Evolutionary conservation across 2,797 vertebrate species (phyloP).

Genomic region (Acrocephalus scirpaceus): DNA sequence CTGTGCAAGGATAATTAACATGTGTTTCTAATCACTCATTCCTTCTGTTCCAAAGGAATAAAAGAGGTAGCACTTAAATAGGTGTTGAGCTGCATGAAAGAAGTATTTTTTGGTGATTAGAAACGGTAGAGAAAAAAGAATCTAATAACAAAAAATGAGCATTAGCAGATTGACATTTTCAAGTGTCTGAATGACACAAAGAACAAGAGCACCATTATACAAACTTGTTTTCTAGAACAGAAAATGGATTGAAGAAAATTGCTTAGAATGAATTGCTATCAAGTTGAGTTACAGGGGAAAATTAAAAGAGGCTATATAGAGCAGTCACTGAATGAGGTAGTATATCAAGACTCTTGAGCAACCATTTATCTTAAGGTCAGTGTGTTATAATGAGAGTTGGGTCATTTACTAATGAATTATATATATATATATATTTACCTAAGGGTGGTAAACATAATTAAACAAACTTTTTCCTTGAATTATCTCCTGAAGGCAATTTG

Average conservation of each 20-base stretch:
- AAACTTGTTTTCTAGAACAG: conserved; percentile 15
- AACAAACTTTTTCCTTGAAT: not conserved
- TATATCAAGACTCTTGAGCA: not conserved
- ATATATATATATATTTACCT: not conserved
- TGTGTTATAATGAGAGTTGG: not conserved
- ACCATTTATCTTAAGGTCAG: not conserved
- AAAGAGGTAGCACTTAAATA: not conserved
- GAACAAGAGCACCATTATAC: conserved; percentile 28
- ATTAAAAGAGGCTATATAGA: conserved; percentile 38
- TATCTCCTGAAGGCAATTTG: not conserved
- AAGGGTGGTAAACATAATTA: not conserved
- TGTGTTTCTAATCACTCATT: conserved; percentile 4
- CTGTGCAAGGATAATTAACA: conserved; percentile 20
- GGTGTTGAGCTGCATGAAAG: not conserved
- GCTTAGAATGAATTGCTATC: conserved; percentile 23
- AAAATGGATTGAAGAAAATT: conserved; percentile 39
- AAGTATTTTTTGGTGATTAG: conserved; percentile 22
- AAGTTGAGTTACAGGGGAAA: not conserved
- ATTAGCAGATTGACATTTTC: conserved; percentile 3
- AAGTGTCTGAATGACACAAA: conserved; percentile 27
- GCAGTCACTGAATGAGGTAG: not conserved
- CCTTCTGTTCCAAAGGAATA: conserved; percentile 19
- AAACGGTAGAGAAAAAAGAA: not conserved
- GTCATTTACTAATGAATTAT: not conserved
- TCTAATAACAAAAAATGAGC: conserved; percentile 9